These are phyloP conservation scores for Leptopterna dolabrata DNA, from an alignment of 2,888 invertebrate genomes.

Conservation along the genomic window DNA sequence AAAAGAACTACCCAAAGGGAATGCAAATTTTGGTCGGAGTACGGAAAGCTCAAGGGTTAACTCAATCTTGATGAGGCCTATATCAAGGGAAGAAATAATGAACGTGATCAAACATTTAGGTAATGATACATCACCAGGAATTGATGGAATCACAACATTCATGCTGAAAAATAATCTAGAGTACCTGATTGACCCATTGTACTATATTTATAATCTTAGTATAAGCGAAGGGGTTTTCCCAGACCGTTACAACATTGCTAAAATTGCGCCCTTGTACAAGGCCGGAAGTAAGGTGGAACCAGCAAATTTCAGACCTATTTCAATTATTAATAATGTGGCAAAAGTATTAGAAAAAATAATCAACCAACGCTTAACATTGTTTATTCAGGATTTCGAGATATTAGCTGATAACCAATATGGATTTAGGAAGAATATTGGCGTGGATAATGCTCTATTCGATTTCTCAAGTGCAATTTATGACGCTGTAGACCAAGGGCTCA, in stretches of 20 bases:
- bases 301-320: not conserved
- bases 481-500: not conserved
- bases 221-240: constrained; percentile 8
- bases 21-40: not conserved
- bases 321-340: not conserved
- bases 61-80: not conserved
- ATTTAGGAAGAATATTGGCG: not conserved
- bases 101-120: constrained; percentile 13
- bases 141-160: not conserved
- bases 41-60: not conserved
- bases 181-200: not conserved
- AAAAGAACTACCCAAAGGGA: not conserved
- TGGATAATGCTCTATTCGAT: not conserved
- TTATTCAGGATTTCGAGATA: not conserved
- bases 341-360: constrained; percentile 1
- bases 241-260: not conserved
- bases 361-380: not conserved
- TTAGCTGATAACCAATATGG: not conserved
- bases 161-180: not conserved
- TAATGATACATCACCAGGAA: not conserved
- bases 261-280: not conserved
- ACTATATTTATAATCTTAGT: constrained; percentile 60
- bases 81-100: not conserved
- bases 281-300: not conserved
- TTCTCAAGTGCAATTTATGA: not conserved